Percentiles rank a stretch among this genome's conserved stretches.
Conservation (phyloP, 2,113 vertebrate genomes). For the Melanostigma gelatinosum region DNA sequence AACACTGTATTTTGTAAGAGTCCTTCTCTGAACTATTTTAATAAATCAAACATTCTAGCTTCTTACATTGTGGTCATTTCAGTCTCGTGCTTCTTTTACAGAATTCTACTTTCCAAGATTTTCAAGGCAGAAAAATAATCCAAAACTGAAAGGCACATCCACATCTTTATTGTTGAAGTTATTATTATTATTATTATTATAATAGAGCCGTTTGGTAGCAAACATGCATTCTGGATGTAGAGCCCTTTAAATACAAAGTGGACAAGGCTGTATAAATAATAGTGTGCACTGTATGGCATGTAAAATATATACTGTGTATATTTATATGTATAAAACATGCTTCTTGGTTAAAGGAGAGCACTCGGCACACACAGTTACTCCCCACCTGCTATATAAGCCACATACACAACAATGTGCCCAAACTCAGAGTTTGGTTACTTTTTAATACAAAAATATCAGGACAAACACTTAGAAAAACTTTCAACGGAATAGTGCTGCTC, state of each 20-base stretch:
- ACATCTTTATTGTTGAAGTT: conserved; percentile 88
- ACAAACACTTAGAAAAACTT: conserved; percentile 85
- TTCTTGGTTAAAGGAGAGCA: conserved; percentile 79
- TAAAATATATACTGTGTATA: conserved; percentile 85
- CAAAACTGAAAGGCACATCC: conserved; percentile 81
- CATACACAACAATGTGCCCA: conserved; percentile 74
- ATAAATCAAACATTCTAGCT: conserved; percentile 55
- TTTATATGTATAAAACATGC: conserved; percentile 84
- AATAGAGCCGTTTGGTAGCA: conserved; percentile 84
- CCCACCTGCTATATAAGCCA: conserved; percentile 66
- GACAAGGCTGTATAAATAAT: conserved; percentile 90
- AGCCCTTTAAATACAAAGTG: conserved; percentile 89
- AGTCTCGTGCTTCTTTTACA: not conserved
- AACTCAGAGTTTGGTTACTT: conserved; percentile 74
- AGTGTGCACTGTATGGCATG: conserved; percentile 87
- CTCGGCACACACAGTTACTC: conserved; percentile 46
- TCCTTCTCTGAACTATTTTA: conserved; percentile 36
- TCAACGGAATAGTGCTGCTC: conserved; percentile 86
- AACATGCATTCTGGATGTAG: conserved; percentile 90
- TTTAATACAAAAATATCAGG: conserved; percentile 81
- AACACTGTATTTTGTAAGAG: conserved; percentile 49
- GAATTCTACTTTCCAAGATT: not conserved
- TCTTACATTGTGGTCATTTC: conserved; percentile 3
- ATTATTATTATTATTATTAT: conserved; percentile 59
- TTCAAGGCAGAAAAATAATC: conserved; percentile 43